Evolutionary conservation across 1,140 invertebrate species (phyloP).

Genomic region (Bombus pascuorum): DNA sequence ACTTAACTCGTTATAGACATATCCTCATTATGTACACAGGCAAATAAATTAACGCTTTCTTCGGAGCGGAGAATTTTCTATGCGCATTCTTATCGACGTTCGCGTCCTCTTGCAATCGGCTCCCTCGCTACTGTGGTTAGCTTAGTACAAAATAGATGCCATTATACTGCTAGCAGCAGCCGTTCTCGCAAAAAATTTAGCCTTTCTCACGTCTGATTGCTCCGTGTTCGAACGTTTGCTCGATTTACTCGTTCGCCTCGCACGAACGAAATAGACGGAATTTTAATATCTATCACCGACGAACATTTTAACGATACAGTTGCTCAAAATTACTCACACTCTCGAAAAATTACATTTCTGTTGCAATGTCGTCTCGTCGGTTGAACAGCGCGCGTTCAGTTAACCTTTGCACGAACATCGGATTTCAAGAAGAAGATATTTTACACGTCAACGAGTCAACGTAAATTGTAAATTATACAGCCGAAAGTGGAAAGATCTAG

Average conservation of each 20-base stretch:
- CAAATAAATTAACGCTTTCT: slow-evolving; percentile 19
- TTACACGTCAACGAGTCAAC: background rate
- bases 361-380: too few relatives aligned
- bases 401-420: background rate
- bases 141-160: background rate
- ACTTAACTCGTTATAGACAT: background rate
- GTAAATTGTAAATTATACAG: background rate
- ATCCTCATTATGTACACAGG: background rate
- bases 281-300: background rate
- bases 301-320: background rate
- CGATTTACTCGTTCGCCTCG: background rate
- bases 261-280: background rate
- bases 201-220: background rate
- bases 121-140: background rate
- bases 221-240: background rate
- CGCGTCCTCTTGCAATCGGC: background rate
- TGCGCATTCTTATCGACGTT: background rate
- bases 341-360: background rate
- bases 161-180: background rate
- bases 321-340: background rate
- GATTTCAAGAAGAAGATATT: background rate
- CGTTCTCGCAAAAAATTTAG: background rate
- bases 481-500: background rate
- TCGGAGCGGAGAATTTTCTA: background rate
- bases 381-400: background rate